Percentiles rank a stretch among this genome's conserved stretches.
Evolutionary conservation across 2,888 invertebrate species (phyloP).

Genomic region (Lamproptera curius): DNA sequence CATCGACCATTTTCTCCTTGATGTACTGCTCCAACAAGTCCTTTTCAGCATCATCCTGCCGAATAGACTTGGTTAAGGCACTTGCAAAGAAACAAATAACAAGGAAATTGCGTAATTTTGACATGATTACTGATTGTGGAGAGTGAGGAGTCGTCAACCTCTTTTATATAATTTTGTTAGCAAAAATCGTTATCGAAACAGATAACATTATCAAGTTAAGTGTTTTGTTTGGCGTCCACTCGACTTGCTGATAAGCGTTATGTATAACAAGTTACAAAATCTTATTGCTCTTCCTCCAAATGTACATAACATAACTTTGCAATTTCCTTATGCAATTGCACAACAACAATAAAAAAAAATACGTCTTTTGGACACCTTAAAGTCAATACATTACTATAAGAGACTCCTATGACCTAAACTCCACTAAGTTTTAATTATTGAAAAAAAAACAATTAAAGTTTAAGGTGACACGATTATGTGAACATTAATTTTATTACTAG

Average conservation of each 20-base stretch:
- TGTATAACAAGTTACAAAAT: background rate
- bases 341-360: background rate
- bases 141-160: background rate
- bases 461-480: background rate
- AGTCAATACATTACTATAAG: background rate
- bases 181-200: slow-evolving; percentile 7
- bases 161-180: slow-evolving; percentile 12
- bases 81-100: slow-evolving; percentile 32
- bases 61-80: slow-evolving; percentile 30
- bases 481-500: too few species aligned
- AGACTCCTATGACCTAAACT: background rate
- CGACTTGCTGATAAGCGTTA: slow-evolving; percentile 5
- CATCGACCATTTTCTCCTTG: slow-evolving; percentile 42
- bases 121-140: slow-evolving; percentile 18
- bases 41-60: slow-evolving; percentile 34
- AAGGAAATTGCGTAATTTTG: slow-evolving; percentile 22
- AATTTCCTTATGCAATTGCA: background rate
- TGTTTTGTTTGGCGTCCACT: slow-evolving; percentile 22
- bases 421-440: background rate
- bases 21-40: slow-evolving; percentile 54
- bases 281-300: background rate
- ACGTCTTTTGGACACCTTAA: background rate
- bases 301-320: background rate
- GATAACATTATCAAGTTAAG: slow-evolving; percentile 22
- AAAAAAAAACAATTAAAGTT: background rate